Percentiles rank a stretch among this genome's conserved stretches.
phyloP scores from a whole-genome alignment of 2,113 vertebrate genomes.

The Mustela lutreola region DNA sequence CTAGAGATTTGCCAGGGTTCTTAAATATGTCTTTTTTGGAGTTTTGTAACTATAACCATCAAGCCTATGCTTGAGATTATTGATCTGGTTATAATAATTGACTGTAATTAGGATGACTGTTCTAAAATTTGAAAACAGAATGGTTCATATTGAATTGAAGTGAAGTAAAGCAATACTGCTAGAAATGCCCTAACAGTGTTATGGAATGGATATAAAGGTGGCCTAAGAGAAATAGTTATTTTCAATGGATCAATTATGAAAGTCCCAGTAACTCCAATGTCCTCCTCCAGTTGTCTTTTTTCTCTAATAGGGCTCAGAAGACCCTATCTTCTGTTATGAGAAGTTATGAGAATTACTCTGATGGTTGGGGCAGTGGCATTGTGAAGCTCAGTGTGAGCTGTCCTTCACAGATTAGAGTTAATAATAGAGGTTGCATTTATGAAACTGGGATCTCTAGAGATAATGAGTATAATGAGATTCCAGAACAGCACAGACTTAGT shows the following conservation, averaged over 20 bases:
- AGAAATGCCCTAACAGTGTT: not conserved
- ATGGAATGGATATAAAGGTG: not conserved
- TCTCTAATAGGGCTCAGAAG: not conserved
- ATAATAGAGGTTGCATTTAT: not conserved
- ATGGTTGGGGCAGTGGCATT: not conserved
- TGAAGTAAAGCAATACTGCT: not conserved
- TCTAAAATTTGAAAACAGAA: conserved; percentile 10
- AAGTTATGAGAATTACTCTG: not conserved
- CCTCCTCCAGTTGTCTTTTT: not conserved
- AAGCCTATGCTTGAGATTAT: not conserved
- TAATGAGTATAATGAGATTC: not conserved
- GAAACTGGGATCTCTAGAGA: not conserved
- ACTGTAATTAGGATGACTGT: not conserved
- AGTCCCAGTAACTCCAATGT: not conserved
- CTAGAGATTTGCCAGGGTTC: not conserved
- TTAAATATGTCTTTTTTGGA: not conserved
- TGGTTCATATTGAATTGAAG: not conserved
- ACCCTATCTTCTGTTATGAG: not conserved
- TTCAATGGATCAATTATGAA: not conserved
- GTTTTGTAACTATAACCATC: not conserved
- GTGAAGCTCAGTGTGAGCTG: not conserved
- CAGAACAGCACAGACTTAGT: not conserved
- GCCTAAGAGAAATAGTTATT: not conserved
- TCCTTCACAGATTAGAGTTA: not conserved
- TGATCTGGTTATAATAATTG: not conserved